These are phyloP conservation scores for Poliocrania exsul DNA, from an alignment of 2,797 vertebrate species.

Conservation along the genomic window DNA sequence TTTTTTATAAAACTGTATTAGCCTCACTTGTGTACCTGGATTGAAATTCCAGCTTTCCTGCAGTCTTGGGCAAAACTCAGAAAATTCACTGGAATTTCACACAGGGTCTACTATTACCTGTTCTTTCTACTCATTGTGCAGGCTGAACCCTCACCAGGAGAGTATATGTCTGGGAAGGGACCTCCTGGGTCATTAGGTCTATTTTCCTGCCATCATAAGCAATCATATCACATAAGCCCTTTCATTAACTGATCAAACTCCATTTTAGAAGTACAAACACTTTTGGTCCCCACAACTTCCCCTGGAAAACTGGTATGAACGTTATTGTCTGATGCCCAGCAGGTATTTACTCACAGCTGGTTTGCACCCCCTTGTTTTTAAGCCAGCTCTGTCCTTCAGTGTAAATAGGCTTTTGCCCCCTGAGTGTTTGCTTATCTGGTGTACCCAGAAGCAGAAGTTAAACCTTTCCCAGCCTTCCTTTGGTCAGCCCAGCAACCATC, in stretches of 20 bases:
- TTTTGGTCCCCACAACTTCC: background rate
- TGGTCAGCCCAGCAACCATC: background rate
- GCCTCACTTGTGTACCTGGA: background rate
- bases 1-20: background rate
- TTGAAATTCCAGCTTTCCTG: background rate
- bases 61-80: background rate
- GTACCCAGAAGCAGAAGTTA: background rate
- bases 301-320: background rate
- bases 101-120: background rate
- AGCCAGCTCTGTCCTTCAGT: background rate
- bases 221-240: background rate
- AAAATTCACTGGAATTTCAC: background rate
- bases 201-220: background rate
- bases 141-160: background rate
- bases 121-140: background rate
- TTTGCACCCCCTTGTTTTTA: background rate
- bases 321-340: background rate
- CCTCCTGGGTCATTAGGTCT: background rate
- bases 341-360: slow-evolving; percentile 16
- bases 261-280: background rate
- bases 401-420: background rate
- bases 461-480: background rate
- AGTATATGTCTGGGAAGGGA: background rate
- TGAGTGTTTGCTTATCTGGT: background rate
- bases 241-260: slow-evolving; percentile 6